Evolutionary conservation across 2,888 invertebrate species (phyloP), one percentile per base, ranked within the genome.

Genomic region (Drosophila fulvimacula): DNA sequence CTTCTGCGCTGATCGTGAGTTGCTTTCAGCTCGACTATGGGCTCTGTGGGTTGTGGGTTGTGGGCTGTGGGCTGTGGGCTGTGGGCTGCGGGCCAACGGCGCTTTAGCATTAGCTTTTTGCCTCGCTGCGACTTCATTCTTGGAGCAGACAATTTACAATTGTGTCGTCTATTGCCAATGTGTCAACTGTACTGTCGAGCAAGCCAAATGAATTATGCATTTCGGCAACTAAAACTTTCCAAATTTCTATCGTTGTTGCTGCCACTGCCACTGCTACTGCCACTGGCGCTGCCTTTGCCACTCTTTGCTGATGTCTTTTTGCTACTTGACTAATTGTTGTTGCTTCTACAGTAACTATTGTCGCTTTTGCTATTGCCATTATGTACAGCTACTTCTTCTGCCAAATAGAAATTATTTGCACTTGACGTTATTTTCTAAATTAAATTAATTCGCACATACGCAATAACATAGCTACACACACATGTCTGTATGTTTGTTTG

Each of bases 121-220:
- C 63, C 64, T 65, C 56, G 42, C 62, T 10, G 58, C 56, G 63
- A 61, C 64, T 77, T 78, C 42, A 78, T 78, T 78, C 78, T 78
- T 77, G 69, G 48, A 39, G 52, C 52, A 38, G 70, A 63, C 70
- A 74, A 74, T 86, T 83, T 83, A 75, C 79, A 86, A 81, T 74
- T 83, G 75, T 77, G 59, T 82, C 51, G 64, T 44, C 75, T 73
- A 65, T 71, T 56, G 68, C 76, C 83, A 81, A 83, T 77, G 79
- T 81, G 83, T 83, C 79, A 80, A 81, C 82, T 82, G 82, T 80
- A 76, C 71, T 30, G 66, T 72, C 74, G 73, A 82, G 71, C 79
- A 36, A 61, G 39, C 68, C 66, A 71, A 72, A 82, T 85, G 88
- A 87, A 85, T 85, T 85, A 87, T 85, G 85, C 85, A 85, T 87